Percentiles rank a stretch among this genome's conserved stretches.
phyloP scores from a whole-genome alignment of 2,797 vertebrate genomes.

The Naso thynnoides region DNA sequence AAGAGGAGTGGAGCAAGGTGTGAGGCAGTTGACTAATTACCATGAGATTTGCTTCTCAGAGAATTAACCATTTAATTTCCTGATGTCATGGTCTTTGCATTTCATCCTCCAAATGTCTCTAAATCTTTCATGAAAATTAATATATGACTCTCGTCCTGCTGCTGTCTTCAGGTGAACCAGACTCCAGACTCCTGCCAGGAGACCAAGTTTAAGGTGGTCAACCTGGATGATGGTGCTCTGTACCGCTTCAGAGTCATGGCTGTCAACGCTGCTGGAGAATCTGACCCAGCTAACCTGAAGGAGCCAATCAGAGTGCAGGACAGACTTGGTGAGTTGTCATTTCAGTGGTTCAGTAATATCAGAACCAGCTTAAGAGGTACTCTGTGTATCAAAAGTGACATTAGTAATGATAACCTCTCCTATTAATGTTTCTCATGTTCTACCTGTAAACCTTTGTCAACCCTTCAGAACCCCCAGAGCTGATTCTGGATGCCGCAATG shows the following conservation, averaged over 20 bases:
- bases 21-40: conserved; percentile 11
- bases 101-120: not conserved
- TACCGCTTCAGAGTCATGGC: conserved; percentile 95
- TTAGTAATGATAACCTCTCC: too few species aligned
- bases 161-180: conserved; percentile 88
- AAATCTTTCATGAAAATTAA: not conserved
- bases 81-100: not conserved
- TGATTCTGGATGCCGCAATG: conserved; percentile 96
- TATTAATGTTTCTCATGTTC: not conserved
- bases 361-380: not conserved
- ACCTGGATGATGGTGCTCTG: conserved; percentile 89
- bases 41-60: not conserved
- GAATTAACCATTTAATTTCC: not conserved
- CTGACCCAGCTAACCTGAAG: conserved; percentile 90
- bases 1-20: conserved; percentile 94
- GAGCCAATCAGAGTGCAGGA: conserved; percentile 94
- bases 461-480: conserved; percentile 92
- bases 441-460: not conserved
- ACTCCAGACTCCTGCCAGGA: conserved; percentile 96
- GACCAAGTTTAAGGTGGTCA: conserved; percentile 92
- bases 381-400: not conserved
- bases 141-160: conserved; percentile 1
- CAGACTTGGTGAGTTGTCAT: conserved; percentile 90
- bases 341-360: not conserved
- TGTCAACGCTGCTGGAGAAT: conserved; percentile 96